A percentile compares a stretch with the other conserved stretches of the same genome.
Evolutionary conservation across 2,113 vertebrate genomes (phyloP).

Genomic region (Phalacrocorax aristotelis): DNA sequence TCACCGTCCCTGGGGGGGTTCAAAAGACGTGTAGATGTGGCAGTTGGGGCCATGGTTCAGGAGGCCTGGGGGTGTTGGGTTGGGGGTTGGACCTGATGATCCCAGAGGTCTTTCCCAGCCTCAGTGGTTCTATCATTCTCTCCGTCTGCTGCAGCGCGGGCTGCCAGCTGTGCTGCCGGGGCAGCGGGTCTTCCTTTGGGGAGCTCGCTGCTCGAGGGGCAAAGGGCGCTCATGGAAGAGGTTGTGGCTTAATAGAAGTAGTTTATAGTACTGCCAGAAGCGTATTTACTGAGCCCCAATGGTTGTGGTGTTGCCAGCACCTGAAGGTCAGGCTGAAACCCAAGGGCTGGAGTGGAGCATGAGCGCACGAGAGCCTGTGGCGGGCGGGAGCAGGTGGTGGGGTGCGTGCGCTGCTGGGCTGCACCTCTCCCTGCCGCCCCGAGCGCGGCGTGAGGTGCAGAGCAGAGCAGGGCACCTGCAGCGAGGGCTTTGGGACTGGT

Average conservation of each 20-base stretch:
- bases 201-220: background rate
- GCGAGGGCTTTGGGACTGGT: background rate
- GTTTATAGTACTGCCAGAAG: background rate
- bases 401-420: background rate
- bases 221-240: background rate
- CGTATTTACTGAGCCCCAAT: background rate
- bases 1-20: too few species aligned
- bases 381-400: background rate
- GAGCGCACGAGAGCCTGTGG: background rate
- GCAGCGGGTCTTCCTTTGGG: too few species aligned
- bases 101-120: too few species aligned
- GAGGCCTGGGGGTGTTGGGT: too few species aligned
- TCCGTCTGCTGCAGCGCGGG: background rate
- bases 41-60: too few species aligned
- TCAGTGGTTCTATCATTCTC: too few species aligned
- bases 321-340: background rate
- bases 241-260: background rate
- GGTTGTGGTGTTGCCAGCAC: background rate
- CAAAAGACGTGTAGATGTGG: too few species aligned
- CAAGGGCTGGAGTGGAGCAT: background rate
- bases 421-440: too few species aligned
- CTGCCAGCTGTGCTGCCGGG: background rate
- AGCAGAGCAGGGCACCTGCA: fast-evolving
- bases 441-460: fast-evolving
- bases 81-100: too few species aligned